Evolutionary conservation across 2,113 vertebrate species (phyloP).

Genomic region (Rhinichthys klamathensis): DNA sequence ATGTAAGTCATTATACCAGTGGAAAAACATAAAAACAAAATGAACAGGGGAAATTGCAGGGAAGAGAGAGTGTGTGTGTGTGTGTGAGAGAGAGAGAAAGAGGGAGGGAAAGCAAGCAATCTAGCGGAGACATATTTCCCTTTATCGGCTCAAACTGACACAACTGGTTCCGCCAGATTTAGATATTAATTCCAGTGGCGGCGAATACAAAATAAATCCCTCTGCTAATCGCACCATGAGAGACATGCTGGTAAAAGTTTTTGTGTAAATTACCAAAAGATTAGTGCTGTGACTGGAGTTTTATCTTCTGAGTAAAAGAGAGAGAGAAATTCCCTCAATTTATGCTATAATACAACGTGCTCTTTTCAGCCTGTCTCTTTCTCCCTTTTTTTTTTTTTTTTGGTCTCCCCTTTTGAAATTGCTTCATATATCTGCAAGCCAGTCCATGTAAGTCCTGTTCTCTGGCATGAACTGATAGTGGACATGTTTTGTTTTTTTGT

Average conservation of each 20-base stretch:
- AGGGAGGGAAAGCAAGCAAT: slow-evolving; percentile 59
- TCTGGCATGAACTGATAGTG: slow-evolving; percentile 71
- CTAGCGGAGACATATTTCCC: slow-evolving; percentile 69
- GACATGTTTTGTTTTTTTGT: slow-evolving; percentile 52
- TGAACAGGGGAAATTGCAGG: slow-evolving; percentile 45
- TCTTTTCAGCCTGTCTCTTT: slow-evolving; percentile 54
- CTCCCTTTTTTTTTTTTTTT: slow-evolving; percentile 9
- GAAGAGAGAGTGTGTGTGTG: neutral
- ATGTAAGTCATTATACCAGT: slow-evolving; percentile 37
- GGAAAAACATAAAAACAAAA: slow-evolving; percentile 47
- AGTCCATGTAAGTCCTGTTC: slow-evolving; percentile 69
- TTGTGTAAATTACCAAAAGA: slow-evolving; percentile 80
- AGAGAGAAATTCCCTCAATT: slow-evolving; percentile 44
- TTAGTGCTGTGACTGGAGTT: slow-evolving; percentile 70
- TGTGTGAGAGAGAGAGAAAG: neutral
- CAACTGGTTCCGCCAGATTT: slow-evolving; percentile 70
- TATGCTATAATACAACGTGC: slow-evolving; percentile 16
- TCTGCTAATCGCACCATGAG: slow-evolving; percentile 73
- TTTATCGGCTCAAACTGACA: slow-evolving; percentile 75
- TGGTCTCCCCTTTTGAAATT: slow-evolving; percentile 3
- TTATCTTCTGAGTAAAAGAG: slow-evolving; percentile 72
- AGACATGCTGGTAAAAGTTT: slow-evolving; percentile 72
- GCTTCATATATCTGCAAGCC: slow-evolving; percentile 17
- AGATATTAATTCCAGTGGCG: slow-evolving; percentile 77
- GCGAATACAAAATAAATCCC: slow-evolving; percentile 78